phyloP scores from a whole-genome alignment of 2,113 vertebrate genomes.

The Barnardius zonarius region DNA sequence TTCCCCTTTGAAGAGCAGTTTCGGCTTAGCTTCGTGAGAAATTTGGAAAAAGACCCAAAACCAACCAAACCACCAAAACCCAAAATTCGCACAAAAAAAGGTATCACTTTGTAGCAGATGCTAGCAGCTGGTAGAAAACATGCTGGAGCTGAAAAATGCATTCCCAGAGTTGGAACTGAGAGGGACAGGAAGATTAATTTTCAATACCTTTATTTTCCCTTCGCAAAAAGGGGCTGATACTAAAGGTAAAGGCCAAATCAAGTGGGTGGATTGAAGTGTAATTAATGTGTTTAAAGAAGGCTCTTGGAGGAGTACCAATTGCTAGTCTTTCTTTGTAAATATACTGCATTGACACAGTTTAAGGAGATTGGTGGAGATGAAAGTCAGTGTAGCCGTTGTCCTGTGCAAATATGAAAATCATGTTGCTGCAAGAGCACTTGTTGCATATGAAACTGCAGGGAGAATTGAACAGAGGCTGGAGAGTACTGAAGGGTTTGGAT shows the following conservation, averaged over 20 bases:
- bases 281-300: background rate
- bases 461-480: background rate
- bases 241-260: background rate
- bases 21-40: background rate
- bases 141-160: background rate
- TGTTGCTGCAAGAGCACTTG: background rate
- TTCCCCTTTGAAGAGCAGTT: background rate
- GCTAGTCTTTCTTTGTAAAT: background rate
- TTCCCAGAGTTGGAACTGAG: background rate
- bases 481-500: background rate
- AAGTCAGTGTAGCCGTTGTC: background rate
- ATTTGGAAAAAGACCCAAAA: background rate
- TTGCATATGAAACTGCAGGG: background rate
- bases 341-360: background rate
- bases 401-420: background rate
- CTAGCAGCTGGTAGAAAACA: background rate
- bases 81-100: background rate
- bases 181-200: background rate
- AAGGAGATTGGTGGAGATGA: background rate
- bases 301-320: background rate
- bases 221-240: background rate
- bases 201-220: background rate
- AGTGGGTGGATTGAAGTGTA: background rate
- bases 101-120: background rate
- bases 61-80: accelerated